phyloP scores from a whole-genome alignment of 2,113 vertebrate genomes.

The Balaeniceps rex region DNA sequence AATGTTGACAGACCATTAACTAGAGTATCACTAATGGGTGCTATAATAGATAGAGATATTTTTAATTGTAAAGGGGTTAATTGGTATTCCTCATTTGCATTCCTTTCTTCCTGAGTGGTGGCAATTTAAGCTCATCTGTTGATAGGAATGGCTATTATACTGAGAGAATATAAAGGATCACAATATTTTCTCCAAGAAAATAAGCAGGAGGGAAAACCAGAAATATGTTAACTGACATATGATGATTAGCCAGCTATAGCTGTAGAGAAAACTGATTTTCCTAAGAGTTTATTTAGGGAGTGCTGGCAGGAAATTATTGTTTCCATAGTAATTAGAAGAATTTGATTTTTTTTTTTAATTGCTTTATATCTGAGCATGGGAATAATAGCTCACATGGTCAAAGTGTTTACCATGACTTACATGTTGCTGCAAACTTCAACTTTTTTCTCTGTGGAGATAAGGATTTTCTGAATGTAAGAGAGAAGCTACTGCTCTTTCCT shows the following conservation, averaged over 20 bases:
- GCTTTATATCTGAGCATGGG: neutral
- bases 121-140: conserved; percentile 37
- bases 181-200: conserved; percentile 54
- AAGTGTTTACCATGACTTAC: neutral
- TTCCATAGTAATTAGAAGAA: neutral
- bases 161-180: conserved; percentile 34
- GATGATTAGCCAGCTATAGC: neutral
- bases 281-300: neutral
- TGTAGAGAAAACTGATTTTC: neutral
- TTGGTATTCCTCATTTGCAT: conserved; percentile 60
- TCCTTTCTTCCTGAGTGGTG: conserved; percentile 47
- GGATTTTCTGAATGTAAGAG: neutral
- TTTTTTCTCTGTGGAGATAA: neutral
- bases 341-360: neutral
- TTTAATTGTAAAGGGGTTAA: conserved; percentile 66
- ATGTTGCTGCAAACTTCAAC: neutral
- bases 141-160: conserved; percentile 20
- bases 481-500: neutral
- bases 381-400: neutral
- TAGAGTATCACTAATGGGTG: conserved; percentile 50
- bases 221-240: neutral
- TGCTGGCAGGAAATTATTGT: neutral
- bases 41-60: conserved; percentile 50
- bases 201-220: neutral
- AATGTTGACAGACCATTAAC: conserved; percentile 64